Conservation (phyloP, 2,888 invertebrate species). For the Agrochola circellaris region DNA sequence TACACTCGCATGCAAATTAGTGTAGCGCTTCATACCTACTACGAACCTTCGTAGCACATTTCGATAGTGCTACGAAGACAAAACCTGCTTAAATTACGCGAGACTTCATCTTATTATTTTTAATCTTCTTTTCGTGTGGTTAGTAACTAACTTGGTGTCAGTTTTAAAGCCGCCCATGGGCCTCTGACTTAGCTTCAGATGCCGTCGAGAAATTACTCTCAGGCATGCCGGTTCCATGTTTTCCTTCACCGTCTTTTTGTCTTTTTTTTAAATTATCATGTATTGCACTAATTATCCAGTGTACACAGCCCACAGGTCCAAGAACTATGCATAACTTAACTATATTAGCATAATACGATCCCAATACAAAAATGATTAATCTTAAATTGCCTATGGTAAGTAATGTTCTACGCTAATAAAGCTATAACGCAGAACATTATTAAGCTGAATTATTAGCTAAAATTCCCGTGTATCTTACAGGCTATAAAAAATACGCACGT, state of each 20-base stretch:
- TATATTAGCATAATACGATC: slow-evolving; percentile 19
- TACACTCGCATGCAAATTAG: not conserved
- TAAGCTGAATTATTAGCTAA: too few relatives aligned
- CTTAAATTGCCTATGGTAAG: slow-evolving; percentile 15
- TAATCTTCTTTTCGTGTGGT: not conserved
- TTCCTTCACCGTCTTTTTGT: too few relatives aligned
- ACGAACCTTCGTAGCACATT: not conserved
- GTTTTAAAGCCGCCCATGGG: too few relatives aligned
- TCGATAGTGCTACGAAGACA: not conserved
- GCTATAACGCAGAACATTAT: slow-evolving; percentile 1
- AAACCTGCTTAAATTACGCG: not conserved
- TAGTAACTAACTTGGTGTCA: too few relatives aligned
- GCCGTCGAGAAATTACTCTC: too few relatives aligned
- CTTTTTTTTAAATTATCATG: too few relatives aligned
- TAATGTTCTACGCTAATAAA: slow-evolving; percentile 23
- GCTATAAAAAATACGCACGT: slow-evolving; percentile 8
- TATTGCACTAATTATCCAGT: slow-evolving; percentile 20
- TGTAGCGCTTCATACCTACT: not conserved
- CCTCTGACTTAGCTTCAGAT: too few relatives aligned
- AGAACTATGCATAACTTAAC: slow-evolving; percentile 22
- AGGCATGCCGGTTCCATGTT: too few relatives aligned
- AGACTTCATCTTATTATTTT: not conserved
- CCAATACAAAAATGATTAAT: slow-evolving; percentile 22
- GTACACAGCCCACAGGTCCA: not conserved
- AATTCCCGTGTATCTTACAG: slow-evolving; percentile 5